These are phyloP conservation scores for Tenebrosternarchus preto DNA, from an alignment of 2,113 vertebrate species.

Conservation along the genomic window DNA sequence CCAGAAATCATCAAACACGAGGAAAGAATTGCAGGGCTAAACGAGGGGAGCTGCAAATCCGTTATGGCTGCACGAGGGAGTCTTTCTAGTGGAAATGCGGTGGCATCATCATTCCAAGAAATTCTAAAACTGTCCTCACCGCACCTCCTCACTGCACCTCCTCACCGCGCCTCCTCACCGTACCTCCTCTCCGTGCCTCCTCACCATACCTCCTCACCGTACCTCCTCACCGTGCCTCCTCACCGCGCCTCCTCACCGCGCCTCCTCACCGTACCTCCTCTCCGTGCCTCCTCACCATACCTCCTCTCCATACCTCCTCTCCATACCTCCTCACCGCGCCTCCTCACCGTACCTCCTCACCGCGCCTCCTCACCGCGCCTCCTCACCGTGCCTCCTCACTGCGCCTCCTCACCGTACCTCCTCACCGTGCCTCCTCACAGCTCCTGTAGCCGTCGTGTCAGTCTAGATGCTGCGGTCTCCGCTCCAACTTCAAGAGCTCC, in stretches of 20 bases:
- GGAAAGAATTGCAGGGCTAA: slow-evolving; percentile 50
- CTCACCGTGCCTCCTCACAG: slow-evolving; percentile 46
- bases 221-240: too few species aligned
- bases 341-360: too few species aligned
- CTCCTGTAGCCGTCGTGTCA: slow-evolving; percentile 66
- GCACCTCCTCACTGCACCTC: slow-evolving; percentile 36
- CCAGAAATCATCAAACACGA: slow-evolving; percentile 37
- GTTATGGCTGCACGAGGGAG: slow-evolving; percentile 56
- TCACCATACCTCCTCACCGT: too few species aligned
- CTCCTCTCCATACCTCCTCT: too few species aligned
- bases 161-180: too few species aligned
- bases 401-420: slow-evolving; percentile 49
- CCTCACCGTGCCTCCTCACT: too few species aligned
- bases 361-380: too few species aligned
- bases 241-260: too few species aligned
- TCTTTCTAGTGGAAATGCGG: slow-evolving; percentile 57
- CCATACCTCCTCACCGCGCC: too few species aligned
- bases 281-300: too few species aligned
- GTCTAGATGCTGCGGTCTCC: slow-evolving; percentile 43
- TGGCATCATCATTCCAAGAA: slow-evolving; percentile 56
- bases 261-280: too few species aligned
- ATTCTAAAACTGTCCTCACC: slow-evolving; percentile 52
- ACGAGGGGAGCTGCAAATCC: slow-evolving; percentile 61
- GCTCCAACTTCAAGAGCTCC: slow-evolving; percentile 43
- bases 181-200: too few species aligned